A percentile compares a stretch with the other conserved stretches of the same genome.
Conservation (phyloP, 2,888 invertebrate species). For the Parascotia fuliginaria region DNA sequence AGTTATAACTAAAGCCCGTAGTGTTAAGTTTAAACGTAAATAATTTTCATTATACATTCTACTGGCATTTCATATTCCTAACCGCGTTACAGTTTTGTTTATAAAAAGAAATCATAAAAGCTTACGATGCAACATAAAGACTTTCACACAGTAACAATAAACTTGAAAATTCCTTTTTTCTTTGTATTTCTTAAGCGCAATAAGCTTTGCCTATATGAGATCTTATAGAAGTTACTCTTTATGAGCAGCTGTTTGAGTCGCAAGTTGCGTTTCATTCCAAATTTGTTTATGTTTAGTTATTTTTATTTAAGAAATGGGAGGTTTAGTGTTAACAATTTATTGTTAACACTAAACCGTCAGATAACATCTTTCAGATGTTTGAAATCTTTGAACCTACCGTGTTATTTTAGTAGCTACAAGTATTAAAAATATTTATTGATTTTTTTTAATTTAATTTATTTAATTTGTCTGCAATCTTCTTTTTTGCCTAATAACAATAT, state of each 20-base stretch:
- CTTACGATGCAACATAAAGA: constrained; percentile 49
- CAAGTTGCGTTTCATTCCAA: constrained; percentile 24
- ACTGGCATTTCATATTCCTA: constrained; percentile 11
- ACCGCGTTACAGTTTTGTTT: constrained; percentile 37
- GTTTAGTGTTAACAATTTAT: too few relatives aligned
- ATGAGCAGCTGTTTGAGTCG: constrained; percentile 23
- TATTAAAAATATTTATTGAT: too few relatives aligned
- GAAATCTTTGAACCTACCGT: too few relatives aligned
- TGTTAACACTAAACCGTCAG: too few relatives aligned
- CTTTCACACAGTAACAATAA: constrained; percentile 42
- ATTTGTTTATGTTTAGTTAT: constrained; percentile 17
- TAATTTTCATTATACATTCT: constrained; percentile 15
- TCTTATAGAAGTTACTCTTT: constrained; percentile 31
- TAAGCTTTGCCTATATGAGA: constrained; percentile 30
- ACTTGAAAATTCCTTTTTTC: constrained; percentile 38
- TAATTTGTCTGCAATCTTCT: too few relatives aligned
- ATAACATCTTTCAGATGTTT: too few relatives aligned
- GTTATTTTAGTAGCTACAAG: too few relatives aligned
- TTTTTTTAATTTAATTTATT: too few relatives aligned
- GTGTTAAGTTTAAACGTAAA: neutral
- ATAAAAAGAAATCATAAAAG: constrained; percentile 51
- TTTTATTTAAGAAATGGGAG: neutral
- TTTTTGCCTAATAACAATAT: too few relatives aligned
- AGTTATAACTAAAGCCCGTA: neutral
- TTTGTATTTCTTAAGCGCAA: constrained; percentile 27